phyloP scores from a whole-genome alignment of 2,113 vertebrate genomes.

The Tachysurus vachellii region DNA sequence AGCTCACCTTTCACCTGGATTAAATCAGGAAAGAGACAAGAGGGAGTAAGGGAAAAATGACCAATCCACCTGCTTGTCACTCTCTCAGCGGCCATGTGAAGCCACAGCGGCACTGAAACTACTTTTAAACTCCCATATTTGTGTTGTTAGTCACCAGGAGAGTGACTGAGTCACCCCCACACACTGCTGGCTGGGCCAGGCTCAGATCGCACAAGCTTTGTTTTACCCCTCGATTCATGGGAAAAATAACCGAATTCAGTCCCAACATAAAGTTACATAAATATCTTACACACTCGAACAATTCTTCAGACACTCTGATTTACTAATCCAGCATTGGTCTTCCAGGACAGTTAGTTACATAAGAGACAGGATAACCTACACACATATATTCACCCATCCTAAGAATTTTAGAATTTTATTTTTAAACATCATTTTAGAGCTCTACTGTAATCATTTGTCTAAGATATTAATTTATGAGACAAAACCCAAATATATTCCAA shows the following conservation, averaged over 20 bases:
- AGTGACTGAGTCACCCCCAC: slow-evolving; percentile 70
- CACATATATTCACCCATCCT: slow-evolving; percentile 14
- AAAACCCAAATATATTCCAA: background rate
- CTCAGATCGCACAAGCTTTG: slow-evolving; percentile 33
- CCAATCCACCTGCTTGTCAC: slow-evolving; percentile 38
- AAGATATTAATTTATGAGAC: background rate
- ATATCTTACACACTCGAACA: background rate
- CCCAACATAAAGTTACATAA: slow-evolving; percentile 20
- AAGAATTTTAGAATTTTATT: background rate
- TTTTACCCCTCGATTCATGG: slow-evolving; percentile 22
- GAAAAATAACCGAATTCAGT: slow-evolving; percentile 33
- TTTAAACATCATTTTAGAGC: background rate
- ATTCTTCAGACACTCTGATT: slow-evolving; percentile 22
- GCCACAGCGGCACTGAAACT: slow-evolving; percentile 58
- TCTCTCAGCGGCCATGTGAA: background rate
- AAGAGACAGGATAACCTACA: slow-evolving; percentile 47
- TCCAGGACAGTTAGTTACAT: slow-evolving; percentile 61
- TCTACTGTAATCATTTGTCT: background rate
- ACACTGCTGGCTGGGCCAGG: slow-evolving; percentile 1
- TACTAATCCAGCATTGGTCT: background rate
- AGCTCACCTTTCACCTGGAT: slow-evolving; percentile 40
- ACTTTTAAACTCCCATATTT: slow-evolving; percentile 68
- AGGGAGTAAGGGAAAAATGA: slow-evolving; percentile 24
- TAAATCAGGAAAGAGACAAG: slow-evolving; percentile 9
- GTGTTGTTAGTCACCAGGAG: slow-evolving; percentile 70